phyloP scores from a whole-genome alignment of 2,113 vertebrate genomes.

The Syrrhaptes paradoxus region DNA sequence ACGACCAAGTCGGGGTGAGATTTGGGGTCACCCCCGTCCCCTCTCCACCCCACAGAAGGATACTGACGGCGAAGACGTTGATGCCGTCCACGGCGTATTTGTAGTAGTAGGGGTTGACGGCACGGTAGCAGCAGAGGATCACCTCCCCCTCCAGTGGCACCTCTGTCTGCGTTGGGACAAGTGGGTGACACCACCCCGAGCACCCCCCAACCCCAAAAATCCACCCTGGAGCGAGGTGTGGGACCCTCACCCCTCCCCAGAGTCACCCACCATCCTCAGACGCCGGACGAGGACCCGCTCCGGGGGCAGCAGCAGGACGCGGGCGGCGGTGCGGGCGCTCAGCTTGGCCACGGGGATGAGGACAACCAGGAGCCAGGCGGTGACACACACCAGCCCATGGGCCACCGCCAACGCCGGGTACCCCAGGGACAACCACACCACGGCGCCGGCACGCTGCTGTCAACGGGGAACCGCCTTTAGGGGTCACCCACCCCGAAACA shows the following conservation, averaged over 20 bases:
- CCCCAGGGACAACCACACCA: conserved; percentile 77
- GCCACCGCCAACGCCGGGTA: conserved; percentile 73
- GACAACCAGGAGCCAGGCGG: conserved; percentile 81
- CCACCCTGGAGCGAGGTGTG: rapidly evolving
- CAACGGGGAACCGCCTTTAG: rapidly evolving
- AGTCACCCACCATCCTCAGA: conserved; percentile 55
- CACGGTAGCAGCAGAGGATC: conserved; percentile 77
- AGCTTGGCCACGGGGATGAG: conserved; percentile 82
- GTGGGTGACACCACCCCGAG: rapidly evolving
- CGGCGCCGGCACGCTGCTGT: conserved; percentile 59
- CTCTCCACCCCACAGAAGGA: conserved; percentile 54
- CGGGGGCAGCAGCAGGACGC: conserved; percentile 76
- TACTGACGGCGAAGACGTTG: conserved; percentile 84
- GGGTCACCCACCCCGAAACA: rapidly evolving
- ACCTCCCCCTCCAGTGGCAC: conserved; percentile 63
- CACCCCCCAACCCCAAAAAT: background rate
- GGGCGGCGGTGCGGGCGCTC: conserved; percentile 65
- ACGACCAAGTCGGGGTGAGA: rapidly evolving
- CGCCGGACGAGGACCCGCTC: conserved; percentile 60
- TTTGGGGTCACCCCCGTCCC: background rate
- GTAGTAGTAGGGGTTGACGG: conserved; percentile 84
- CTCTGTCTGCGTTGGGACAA: conserved; percentile 37
- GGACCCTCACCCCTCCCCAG: rapidly evolving
- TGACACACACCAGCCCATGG: conserved; percentile 76
- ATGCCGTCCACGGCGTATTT: conserved; percentile 81